Evolutionary conservation across 2,797 vertebrate species (phyloP), one percentile per base, ranked within the genome.

Genomic region (Scomberomorus guttatus): DNA sequence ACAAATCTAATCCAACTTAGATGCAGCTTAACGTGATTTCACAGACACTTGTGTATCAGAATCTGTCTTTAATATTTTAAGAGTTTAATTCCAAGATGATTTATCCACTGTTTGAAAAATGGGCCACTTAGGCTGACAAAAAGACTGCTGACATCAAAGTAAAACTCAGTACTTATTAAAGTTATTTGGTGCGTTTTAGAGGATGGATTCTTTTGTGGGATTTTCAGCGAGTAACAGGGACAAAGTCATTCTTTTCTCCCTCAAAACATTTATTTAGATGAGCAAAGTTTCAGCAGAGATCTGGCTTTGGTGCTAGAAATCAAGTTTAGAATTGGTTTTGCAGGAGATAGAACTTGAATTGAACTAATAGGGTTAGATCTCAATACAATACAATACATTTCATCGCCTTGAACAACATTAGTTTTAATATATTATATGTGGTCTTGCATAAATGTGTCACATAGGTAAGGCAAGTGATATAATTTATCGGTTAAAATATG

Each of bases 21-120:
- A 54, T 14, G 55, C 66, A 58, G 15, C 13, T 66, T 66, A 59
- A 61, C 25, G 2, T 25, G 69, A 72, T 68, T 73, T 74, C 34
- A 27, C 44, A 65, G 57, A 69, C 15, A 1, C 60, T 27, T 17
- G 57, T 39, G 24, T 56, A 11, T 65, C 6, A 2, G 32, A 48
- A 17, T 59, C 51, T 51, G 13, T n/a, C 44, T 44, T 82, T 55
- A 80, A 84, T 82, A 78, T 66, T 82, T 84, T 14, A 79, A 51
- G 24, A 59, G 48, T 25, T 67, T 75, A 11, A n/a, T 61, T 71
- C n/a, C 7, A 10, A 70, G 63, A 65, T 27, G 20, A 76, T 70
- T 55, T 67, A 62, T 50, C 22, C 14, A 1, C 22, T 14, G n/a
- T 84, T 56, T 72, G 44, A 69, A 68, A 68, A 72, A 37, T 18